Conservation (phyloP, 1,140 invertebrate genomes). For the Atta cephalotes region DNA sequence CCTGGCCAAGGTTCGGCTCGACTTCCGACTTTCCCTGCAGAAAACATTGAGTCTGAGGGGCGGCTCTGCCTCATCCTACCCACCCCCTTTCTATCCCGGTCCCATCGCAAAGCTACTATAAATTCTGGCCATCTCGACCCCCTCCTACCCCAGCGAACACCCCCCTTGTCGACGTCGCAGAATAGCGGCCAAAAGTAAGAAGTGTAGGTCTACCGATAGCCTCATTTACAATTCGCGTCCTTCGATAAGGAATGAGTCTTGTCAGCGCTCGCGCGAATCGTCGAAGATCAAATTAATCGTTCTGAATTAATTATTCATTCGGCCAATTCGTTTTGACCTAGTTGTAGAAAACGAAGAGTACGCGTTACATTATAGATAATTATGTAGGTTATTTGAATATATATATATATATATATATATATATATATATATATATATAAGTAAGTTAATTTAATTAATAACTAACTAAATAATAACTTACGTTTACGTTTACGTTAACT, state of each 20-base stretch:
- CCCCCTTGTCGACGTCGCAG: constrained; percentile 74
- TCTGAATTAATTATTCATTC: constrained; percentile 40
- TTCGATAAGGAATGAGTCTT: constrained; percentile 29
- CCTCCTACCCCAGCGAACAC: constrained; percentile 29
- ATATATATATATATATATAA: no score
- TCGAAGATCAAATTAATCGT: constrained; percentile 44
- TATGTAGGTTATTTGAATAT: neutral
- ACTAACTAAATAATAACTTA: no score
- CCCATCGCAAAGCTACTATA: constrained; percentile 84
- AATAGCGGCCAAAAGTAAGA: constrained; percentile 83
- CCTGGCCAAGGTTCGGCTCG: constrained; percentile 85
- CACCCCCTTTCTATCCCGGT: constrained; percentile 1
- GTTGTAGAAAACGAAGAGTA: constrained; percentile 3
- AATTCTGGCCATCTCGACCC: constrained; percentile 80
- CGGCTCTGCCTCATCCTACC: constrained; percentile 76
- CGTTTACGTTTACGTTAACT: no score
- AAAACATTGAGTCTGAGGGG: constrained; percentile 86
- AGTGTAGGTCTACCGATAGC: constrained; percentile 73
- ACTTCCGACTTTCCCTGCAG: constrained; percentile 86
- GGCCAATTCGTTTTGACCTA: constrained; percentile 36
- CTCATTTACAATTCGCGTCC: constrained; percentile 65
- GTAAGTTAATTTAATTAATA: no score
- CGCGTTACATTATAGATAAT: neutral
- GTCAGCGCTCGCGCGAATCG: constrained; percentile 28
- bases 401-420: no score